These are phyloP conservation scores for Agrypnia vestita DNA, from an alignment of 1,140 invertebrate species.

Conservation along the genomic window DNA sequence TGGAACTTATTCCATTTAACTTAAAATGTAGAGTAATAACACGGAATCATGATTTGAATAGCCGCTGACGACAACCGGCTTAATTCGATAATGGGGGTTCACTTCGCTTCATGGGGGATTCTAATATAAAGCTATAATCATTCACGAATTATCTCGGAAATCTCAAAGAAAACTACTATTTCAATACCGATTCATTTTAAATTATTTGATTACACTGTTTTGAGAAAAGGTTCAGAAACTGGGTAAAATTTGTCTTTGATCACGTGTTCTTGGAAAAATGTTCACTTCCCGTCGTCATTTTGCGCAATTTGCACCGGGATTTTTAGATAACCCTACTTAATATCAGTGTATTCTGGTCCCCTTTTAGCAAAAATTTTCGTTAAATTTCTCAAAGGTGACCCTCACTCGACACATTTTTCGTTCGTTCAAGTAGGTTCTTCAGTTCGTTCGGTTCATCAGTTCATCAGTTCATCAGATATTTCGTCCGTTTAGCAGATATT, in stretches of 20 bases:
- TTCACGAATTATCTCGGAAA: slow-evolving; percentile 47
- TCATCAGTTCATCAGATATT: too few relatives aligned
- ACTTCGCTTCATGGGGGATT: slow-evolving; percentile 7
- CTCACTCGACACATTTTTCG: too few relatives aligned
- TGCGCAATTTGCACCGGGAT: not conserved
- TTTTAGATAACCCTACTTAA: too few relatives aligned
- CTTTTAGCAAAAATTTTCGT: too few relatives aligned
- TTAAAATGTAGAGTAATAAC: slow-evolving; percentile 4
- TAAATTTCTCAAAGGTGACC: too few relatives aligned
- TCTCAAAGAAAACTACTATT: slow-evolving; percentile 52
- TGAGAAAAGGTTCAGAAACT: slow-evolving; percentile 17
- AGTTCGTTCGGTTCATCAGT: too few relatives aligned
- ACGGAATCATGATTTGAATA: slow-evolving; percentile 29
- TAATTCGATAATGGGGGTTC: slow-evolving; percentile 33
- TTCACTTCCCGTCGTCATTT: not conserved
- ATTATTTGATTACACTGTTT: slow-evolving; percentile 39
- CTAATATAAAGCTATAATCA: slow-evolving; percentile 50
- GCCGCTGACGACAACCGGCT: slow-evolving; percentile 19
- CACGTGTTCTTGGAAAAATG: not conserved
- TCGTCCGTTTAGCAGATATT: too few relatives aligned
- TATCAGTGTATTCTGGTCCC: too few relatives aligned
- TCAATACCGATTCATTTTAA: slow-evolving; percentile 24
- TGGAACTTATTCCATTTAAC: slow-evolving; percentile 23
- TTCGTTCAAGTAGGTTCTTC: too few relatives aligned
- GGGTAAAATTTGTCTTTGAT: slow-evolving; percentile 10